Evolutionary conservation across 2,888 invertebrate genomes (phyloP).

Genomic region (Dermolepida albohirtum): DNA sequence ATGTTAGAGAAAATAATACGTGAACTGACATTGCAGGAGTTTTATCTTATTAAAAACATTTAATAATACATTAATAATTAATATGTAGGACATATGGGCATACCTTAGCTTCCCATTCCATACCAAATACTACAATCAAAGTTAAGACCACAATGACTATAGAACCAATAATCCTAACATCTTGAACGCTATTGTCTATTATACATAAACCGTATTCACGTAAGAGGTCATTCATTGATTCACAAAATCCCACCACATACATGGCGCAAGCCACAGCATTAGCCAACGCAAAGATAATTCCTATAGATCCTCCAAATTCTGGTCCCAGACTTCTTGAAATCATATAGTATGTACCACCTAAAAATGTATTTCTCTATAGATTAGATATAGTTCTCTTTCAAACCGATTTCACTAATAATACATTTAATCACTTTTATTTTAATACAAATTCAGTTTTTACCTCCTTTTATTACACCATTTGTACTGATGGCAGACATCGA

Average conservation of each 20-base stretch:
- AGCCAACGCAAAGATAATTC: slow-evolving; percentile 94
- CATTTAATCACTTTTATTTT: neutral
- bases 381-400: no score
- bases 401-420: neutral
- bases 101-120: slow-evolving; percentile 97
- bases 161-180: slow-evolving; percentile 86
- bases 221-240: slow-evolving; percentile 83
- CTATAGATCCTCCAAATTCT: slow-evolving; percentile 96
- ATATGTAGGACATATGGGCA: neutral
- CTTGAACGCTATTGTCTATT: slow-evolving; percentile 76
- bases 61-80: no score
- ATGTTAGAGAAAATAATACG: no score
- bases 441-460: slow-evolving; percentile 63
- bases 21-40: no score
- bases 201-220: slow-evolving; percentile 69
- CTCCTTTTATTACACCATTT: slow-evolving; percentile 97
- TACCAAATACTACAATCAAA: slow-evolving; percentile 91
- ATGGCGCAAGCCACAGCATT: slow-evolving; percentile 97
- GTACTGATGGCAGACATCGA: slow-evolving; percentile 99
- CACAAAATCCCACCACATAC: slow-evolving; percentile 99
- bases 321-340: slow-evolving; percentile 97
- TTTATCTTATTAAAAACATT: no score
- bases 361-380: slow-evolving; percentile 46
- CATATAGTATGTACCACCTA: slow-evolving; percentile 98
- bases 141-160: slow-evolving; percentile 86